Conservation (phyloP, 1,140 invertebrate genomes). For the Homalodisca vitripennis region DNA sequence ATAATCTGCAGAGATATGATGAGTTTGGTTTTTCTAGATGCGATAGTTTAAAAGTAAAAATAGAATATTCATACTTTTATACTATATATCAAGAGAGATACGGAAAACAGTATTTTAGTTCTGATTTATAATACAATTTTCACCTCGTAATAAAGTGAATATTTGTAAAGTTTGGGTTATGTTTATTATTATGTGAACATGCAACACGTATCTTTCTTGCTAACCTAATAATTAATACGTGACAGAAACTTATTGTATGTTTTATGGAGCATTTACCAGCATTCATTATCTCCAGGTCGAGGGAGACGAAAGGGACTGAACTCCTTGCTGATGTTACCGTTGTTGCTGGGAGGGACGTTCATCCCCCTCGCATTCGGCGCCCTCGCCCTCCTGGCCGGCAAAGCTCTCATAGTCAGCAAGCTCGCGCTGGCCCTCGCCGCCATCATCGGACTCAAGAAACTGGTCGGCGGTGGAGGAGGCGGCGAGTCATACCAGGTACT, state of each 20-base stretch:
- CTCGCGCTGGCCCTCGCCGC: conserved; percentile 74
- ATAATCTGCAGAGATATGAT: too few relatives aligned
- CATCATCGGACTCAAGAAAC: conserved; percentile 80
- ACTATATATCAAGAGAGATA: too few relatives aligned
- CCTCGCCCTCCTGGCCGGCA: conserved; percentile 74
- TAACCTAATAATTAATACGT: not conserved
- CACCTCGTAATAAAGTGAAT: too few relatives aligned
- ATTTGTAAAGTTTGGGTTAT: too few relatives aligned
- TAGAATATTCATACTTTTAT: too few relatives aligned
- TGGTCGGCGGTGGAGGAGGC: conserved; percentile 53
- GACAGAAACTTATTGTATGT: not conserved
- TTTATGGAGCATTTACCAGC: not conserved
- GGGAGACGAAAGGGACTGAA: conserved; percentile 67
- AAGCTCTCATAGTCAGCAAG: conserved; percentile 80
- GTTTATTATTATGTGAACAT: too few relatives aligned
- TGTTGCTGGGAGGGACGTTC: conserved; percentile 74
- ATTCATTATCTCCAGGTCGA: too few relatives aligned
- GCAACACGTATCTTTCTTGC: too few relatives aligned
- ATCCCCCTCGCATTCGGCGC: conserved; percentile 76
- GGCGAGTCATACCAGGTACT: conserved; percentile 40
- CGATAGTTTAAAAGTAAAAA: too few relatives aligned
- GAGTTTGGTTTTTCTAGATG: too few relatives aligned
- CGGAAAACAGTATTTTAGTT: too few relatives aligned
- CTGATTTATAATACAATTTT: too few relatives aligned
- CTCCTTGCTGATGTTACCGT: conserved; percentile 69